These are phyloP conservation scores for Paramuricea clavata DNA, from an alignment of 92 coral and sea anemone genomes.

Conservation along the genomic window DNA sequence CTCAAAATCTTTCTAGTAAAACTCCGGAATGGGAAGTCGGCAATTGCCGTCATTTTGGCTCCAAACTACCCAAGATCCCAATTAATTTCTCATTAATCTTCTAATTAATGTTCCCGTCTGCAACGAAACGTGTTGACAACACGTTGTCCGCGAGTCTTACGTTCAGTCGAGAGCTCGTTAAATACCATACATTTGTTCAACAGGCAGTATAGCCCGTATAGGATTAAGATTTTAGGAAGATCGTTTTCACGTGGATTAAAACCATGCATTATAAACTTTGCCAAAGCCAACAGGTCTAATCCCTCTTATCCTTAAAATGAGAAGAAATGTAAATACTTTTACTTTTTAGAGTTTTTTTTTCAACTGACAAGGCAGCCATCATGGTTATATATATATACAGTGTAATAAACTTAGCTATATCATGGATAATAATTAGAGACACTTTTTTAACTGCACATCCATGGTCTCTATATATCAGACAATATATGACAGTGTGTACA, in stretches of 20 bases:
- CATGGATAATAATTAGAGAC: no score
- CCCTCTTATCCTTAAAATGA: background rate
- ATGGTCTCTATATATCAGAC: no score
- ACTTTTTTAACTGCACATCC: no score
- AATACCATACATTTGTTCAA: background rate
- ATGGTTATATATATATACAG: background rate
- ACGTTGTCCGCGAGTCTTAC: background rate
- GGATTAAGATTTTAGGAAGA: no score
- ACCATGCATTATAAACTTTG: no score
- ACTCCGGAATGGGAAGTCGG: background rate
- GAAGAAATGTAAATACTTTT: background rate
- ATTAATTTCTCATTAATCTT: slow-evolving; percentile 16
- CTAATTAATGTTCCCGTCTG: background rate
- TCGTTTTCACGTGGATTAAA: no score
- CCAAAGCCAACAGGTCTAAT: no score
- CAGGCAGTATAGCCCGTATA: no score
- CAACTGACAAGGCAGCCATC: background rate
- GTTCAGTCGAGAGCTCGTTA: background rate
- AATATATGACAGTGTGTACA: no score
- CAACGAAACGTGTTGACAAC: slow-evolving; percentile 21
- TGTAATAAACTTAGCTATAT: no score
- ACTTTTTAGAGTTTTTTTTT: background rate
- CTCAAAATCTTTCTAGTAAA: background rate
- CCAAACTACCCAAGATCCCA: background rate
- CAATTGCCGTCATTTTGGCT: background rate